Evolutionary conservation across 2,888 invertebrate species (phyloP).

Genomic region (Ceraclea dissimilis): DNA sequence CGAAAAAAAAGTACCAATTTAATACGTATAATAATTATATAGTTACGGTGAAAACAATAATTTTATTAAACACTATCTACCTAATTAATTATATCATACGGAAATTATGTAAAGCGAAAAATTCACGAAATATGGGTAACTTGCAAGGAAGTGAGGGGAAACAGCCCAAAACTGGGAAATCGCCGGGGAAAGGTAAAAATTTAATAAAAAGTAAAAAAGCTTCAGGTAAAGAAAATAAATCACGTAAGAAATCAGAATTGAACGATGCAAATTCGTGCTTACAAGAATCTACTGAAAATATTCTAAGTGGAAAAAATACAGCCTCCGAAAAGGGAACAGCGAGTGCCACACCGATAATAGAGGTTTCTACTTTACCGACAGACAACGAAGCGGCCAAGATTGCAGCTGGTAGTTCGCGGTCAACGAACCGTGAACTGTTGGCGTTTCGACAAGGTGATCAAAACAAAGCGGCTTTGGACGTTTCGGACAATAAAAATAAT

Average conservation of each 20-base stretch:
- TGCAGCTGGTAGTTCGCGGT: slow-evolving; percentile 35
- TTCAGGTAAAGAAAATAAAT: slow-evolving; percentile 32
- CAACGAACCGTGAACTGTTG: slow-evolving; percentile 43
- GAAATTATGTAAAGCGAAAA: no score
- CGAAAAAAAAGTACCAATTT: no score
- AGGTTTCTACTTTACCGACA: slow-evolving; percentile 23
- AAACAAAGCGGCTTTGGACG: slow-evolving; percentile 17
- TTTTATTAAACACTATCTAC: background rate
- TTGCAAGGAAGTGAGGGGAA: slow-evolving; percentile 46
- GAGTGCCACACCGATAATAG: slow-evolving; percentile 28
- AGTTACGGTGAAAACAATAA: background rate
- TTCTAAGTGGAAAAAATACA: slow-evolving; percentile 23
- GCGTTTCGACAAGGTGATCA: slow-evolving; percentile 27
- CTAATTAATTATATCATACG: slow-evolving; percentile 13
- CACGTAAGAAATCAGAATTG: slow-evolving; percentile 29
- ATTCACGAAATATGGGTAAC: no score
- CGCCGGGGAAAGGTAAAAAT: slow-evolving; percentile 51
- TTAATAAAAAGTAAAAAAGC: slow-evolving; percentile 47
- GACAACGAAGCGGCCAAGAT: slow-evolving; percentile 33
- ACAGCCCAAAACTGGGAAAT: slow-evolving; percentile 45
- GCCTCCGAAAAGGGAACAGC: slow-evolving; percentile 7
- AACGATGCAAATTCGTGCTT: slow-evolving; percentile 13
- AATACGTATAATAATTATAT: no score
- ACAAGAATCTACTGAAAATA: slow-evolving; percentile 21
- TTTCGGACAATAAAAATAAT: slow-evolving; percentile 5